phyloP scores from a whole-genome alignment of 2,113 vertebrate species.

The Apus apus region DNA sequence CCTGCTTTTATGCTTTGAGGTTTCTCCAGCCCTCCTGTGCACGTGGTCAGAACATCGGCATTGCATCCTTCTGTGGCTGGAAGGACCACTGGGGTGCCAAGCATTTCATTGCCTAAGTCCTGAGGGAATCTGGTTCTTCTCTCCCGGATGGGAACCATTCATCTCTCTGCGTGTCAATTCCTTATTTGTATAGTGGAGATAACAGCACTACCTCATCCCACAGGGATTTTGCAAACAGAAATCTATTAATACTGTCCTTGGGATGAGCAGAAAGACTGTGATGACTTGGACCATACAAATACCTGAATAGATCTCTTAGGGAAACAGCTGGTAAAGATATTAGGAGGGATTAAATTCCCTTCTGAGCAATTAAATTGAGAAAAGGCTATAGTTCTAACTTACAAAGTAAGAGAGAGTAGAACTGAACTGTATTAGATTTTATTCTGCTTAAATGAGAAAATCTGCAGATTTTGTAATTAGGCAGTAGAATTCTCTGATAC shows the following conservation, averaged over 20 bases:
- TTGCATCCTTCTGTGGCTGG: neutral
- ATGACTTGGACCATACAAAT: neutral
- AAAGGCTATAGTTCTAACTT: conserved; percentile 10
- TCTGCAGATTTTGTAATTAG: neutral
- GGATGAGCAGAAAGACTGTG: conserved; percentile 6
- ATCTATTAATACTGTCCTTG: conserved; percentile 7
- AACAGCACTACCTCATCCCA: neutral
- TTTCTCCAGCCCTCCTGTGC: neutral
- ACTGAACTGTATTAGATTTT: conserved; percentile 18
- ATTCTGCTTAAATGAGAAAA: conserved; percentile 20
- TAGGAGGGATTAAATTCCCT: conserved; percentile 34
- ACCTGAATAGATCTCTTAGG: neutral
- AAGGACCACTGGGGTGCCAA: neutral
- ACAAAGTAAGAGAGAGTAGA: neutral
- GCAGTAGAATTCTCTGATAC: neutral
- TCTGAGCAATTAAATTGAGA: conserved; percentile 46
- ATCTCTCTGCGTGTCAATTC: neutral
- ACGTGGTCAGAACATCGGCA: neutral
- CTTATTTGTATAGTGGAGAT: conserved; percentile 14
- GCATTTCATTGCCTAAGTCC: neutral
- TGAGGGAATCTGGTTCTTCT: neutral
- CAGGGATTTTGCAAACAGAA: neutral
- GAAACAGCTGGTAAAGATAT: conserved; percentile 25
- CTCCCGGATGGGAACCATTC: conserved; percentile 4
- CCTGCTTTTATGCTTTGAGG: neutral